phyloP scores from a whole-genome alignment of 2,888 invertebrate genomes.

The Muschampia plurimacula region DNA sequence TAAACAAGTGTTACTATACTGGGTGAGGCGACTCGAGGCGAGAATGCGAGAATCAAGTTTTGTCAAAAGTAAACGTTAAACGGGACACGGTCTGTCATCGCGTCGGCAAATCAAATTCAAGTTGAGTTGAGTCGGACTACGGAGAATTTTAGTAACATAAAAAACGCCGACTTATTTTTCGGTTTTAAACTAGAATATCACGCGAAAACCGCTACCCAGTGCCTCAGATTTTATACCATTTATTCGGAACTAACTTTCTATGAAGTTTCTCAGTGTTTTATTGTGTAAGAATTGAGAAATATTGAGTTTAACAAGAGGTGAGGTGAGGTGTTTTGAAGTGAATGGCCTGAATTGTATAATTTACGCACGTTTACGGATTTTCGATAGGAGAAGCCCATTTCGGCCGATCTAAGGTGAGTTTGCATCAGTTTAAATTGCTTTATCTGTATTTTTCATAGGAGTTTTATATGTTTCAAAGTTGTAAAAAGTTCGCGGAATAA shows the following conservation, averaged over 20 bases:
- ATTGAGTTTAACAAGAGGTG: slow-evolving; percentile 43
- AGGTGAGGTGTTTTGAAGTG: slow-evolving; percentile 45
- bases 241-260: slow-evolving; percentile 40
- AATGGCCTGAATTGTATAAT: slow-evolving; percentile 43
- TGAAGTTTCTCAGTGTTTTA: slow-evolving; percentile 41
- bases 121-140: not conserved
- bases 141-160: slow-evolving; percentile 46
- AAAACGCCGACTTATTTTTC: slow-evolving; percentile 52
- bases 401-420: slow-evolving; percentile 53
- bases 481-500: slow-evolving; percentile 39
- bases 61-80: not conserved
- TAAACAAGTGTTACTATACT: no score
- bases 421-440: slow-evolving; percentile 19
- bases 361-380: slow-evolving; percentile 40
- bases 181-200: slow-evolving; percentile 54
- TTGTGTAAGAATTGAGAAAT: slow-evolving; percentile 40
- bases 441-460: not conserved
- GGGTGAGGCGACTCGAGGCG: no score
- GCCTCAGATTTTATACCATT: slow-evolving; percentile 46
- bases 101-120: slow-evolving; percentile 11
- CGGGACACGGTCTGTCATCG: slow-evolving; percentile 39
- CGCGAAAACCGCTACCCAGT: slow-evolving; percentile 50
- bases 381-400: slow-evolving; percentile 40
- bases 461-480: slow-evolving; percentile 28
- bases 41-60: slow-evolving; percentile 1